Evolutionary conservation across 2,888 invertebrate species (phyloP), one percentile per base, ranked within the genome.

Genomic region (Argyresthia albistria): DNA sequence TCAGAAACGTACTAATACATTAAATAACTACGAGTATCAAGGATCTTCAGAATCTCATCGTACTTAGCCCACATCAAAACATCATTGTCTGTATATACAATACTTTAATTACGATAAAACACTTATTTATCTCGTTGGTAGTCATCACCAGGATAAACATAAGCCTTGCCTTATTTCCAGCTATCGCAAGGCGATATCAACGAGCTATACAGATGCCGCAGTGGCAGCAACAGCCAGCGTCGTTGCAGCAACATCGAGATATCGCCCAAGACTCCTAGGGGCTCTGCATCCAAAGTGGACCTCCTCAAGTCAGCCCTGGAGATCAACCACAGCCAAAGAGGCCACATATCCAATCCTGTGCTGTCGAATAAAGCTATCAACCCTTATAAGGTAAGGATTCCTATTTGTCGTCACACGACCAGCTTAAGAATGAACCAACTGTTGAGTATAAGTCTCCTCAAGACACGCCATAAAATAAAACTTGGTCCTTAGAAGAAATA

Each of bases 271-370:
- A 71, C 70, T 9, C 67, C 77, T 0, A 74, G 78, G 60, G 86
- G 89, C 0, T 90, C 90, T 15, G 84, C 87, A 0, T 89, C 90
- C 1, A 91, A 91, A 65, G 91, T 92, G 35, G 93, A 93, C 68
- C 78, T 93, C 50, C 81, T 93, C 4, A 90, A 92, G 57, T 93
- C 93, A 14, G 90, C 93, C 0, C 71, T 93, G 43, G 93, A 93
- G 75, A 91, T 93, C 61, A 91, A 89, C 68, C 89, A 91, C 46
- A 80, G 80, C 15, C 80, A 83, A 45, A 89, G 84, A 69, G 83
- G 76, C 53, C 89, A 90, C 60, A 89, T 89, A 53, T 91, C 91
- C 46, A 91, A 91, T 70, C 90, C 90, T 57, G 89, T 89, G 53
- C 70, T 91, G 55, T 86, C 76, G 42, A 74, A 65, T 25, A 73